Base-by-base conservation (phyloP, 35 echinoderm and acorn worm genomes). In the Holothuria glaberrima region DNA sequence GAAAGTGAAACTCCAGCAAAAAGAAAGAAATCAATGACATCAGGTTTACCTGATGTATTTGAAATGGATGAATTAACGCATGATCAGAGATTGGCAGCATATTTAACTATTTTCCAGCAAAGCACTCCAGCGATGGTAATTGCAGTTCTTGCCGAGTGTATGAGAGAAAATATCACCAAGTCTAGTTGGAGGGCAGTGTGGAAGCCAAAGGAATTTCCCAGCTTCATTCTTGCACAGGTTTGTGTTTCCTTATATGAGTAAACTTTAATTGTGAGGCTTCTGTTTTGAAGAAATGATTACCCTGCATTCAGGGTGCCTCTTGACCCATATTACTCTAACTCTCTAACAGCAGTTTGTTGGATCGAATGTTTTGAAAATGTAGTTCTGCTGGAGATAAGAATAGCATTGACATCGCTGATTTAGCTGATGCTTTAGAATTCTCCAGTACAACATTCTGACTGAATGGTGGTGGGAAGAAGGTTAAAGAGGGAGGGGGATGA, bases 1-100 rank as follows among this genome's bases (percentile, higher is more conserved):
- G 80, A 84, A 22, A 31, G n/a, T 48, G 63, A 21, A 44, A 87
- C 61, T 41, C 85, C 60, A 13, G 38, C 14, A 14, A 87, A 87
- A 13, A 68, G 85, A 21, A 73, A 68, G n/a, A 92, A 71, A 56
- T 92, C 72, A 19, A 67, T 76, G 66, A 52, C 69, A 30, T 74
- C 88, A 19, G 68, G 31, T 30, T 28, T 74, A 27, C 88, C 88
- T 33, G 88, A 89, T 21, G 72, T 89, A 18, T 89, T 92, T 58
- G 80, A 92, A 48, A 92, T 86, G 82, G 91, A 92, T 76, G 69
- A 92, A 32, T 59, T 92, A 3, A 92, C 83, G 2, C 62, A 70
- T 67, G 83, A 76, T 56, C 83, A 92, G 46, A 83, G 91, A 30
- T 71, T 92, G 28, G 84, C 86, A 65, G 91, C 91, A 19, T 92